Conservation (phyloP, 2,113 vertebrate genomes). For the Cynopterus brachyotis region DNA sequence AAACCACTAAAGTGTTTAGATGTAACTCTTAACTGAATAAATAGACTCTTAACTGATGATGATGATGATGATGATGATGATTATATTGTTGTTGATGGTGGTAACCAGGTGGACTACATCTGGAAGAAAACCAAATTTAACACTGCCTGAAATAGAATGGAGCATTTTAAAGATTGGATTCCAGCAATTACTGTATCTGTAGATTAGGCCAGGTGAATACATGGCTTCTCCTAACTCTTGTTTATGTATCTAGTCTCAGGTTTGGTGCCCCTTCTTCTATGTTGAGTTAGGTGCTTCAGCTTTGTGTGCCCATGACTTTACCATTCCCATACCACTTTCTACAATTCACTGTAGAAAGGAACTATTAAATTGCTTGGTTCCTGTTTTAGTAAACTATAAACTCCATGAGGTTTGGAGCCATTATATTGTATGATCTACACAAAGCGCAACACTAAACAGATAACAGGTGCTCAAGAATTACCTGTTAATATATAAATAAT, state of each 20-base stretch:
- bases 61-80: background rate
- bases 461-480: background rate
- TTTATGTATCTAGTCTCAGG: background rate
- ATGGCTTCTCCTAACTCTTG: background rate
- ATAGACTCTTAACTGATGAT: background rate
- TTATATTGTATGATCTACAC: background rate
- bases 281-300: background rate
- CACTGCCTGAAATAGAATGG: background rate
- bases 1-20: background rate
- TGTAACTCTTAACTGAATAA: background rate
- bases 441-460: background rate
- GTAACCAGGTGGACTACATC: background rate
- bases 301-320: background rate
- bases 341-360: background rate
- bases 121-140: background rate
- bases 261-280: background rate
- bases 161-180: background rate
- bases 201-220: background rate
- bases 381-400: background rate
- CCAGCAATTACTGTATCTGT: background rate
- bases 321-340: background rate
- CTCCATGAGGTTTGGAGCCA: background rate
- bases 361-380: background rate
- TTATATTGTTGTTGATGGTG: too few species aligned
- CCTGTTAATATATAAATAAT: background rate